Percentiles rank a stretch among this genome's conserved stretches.
phyloP scores from a whole-genome alignment of 2,113 vertebrate genomes.

The Poeciliopsis occidentalis region DNA sequence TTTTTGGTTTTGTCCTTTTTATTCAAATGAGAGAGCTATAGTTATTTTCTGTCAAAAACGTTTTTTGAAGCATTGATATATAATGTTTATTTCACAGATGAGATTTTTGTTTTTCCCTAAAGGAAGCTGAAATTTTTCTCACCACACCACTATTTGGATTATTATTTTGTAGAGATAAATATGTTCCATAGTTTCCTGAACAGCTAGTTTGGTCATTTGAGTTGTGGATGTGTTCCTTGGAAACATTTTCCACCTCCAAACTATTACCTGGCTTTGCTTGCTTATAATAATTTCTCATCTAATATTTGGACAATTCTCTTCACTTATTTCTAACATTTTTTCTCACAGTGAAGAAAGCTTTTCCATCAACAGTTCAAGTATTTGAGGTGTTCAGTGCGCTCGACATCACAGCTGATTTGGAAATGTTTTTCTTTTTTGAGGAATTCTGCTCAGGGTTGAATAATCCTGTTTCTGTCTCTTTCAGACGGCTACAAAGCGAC shows the following conservation, averaged over 20 bases:
- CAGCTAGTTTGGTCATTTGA: background rate
- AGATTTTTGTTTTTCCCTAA: background rate
- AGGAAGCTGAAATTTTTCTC: background rate
- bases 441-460: no score
- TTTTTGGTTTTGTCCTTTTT: background rate
- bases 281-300: background rate
- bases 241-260: background rate
- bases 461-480: constrained; percentile 15
- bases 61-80: background rate
- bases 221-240: background rate
- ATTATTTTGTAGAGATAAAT: background rate
- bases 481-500: constrained; percentile 80
- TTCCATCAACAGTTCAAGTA: no score
- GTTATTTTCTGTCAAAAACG: background rate
- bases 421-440: no score
- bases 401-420: no score
- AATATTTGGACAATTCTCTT: no score
- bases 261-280: background rate
- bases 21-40: background rate
- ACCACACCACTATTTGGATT: background rate
- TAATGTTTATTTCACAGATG: background rate
- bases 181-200: background rate
- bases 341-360: no score
- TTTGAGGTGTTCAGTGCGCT: no score
- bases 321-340: no score